Conservation (phyloP, 37 sponge, comb jelly and placozoan genomes). For the Ephydatia muelleri region DNA sequence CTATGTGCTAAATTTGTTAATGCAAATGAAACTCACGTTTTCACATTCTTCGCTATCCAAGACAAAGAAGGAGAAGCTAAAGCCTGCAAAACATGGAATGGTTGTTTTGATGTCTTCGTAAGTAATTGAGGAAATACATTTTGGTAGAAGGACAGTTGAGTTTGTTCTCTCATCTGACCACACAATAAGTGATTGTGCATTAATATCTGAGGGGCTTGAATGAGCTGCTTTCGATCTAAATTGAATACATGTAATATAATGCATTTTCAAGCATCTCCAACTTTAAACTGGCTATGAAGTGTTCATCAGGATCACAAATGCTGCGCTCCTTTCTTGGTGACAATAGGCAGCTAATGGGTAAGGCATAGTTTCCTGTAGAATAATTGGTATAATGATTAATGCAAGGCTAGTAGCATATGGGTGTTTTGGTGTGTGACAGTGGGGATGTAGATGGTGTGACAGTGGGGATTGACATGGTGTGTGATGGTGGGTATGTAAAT, state of each 20-base stretch:
- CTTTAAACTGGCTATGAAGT: neutral
- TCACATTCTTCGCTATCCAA: no score
- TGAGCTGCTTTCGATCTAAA: neutral
- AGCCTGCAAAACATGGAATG: no score
- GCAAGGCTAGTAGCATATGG: constrained; percentile 1
- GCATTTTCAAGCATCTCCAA: neutral
- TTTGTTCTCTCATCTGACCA: neutral
- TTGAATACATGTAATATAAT: neutral
- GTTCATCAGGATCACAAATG: neutral
- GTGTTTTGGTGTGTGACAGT: constrained; percentile 1
- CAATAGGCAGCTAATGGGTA: neutral
- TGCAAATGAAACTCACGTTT: no score
- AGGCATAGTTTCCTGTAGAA: constrained; percentile 1
- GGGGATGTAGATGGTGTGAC: constrained; percentile 1
- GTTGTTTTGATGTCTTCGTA: neutral
- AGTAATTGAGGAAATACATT: neutral
- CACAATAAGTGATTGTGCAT: neutral
- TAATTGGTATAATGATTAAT: constrained; percentile 1
- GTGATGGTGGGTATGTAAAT: constrained; percentile 1
- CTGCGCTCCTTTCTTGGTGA: neutral
- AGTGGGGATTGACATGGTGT: neutral
- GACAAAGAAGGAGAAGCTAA: no score
- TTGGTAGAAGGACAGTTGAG: constrained; percentile 1
- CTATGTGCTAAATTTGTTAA: neutral
- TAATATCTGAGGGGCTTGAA: constrained; percentile 1